Percentiles rank a stretch among this genome's conserved stretches.
phyloP scores from a whole-genome alignment of 2,113 vertebrate species.

The Oreotrochilus melanogaster region DNA sequence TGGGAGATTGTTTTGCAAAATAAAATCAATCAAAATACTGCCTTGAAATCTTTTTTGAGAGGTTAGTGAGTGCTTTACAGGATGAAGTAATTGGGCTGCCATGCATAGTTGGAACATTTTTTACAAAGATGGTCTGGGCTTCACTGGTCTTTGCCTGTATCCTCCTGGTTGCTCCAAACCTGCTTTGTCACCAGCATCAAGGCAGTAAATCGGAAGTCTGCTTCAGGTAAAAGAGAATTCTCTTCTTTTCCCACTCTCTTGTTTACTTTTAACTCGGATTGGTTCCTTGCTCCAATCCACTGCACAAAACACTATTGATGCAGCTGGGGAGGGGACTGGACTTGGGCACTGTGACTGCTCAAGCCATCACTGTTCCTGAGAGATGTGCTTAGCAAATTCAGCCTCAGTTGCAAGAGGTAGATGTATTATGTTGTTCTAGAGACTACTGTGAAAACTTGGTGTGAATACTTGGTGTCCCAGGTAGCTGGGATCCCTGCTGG shows the following conservation, averaged over 20 bases:
- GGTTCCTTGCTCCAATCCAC: neutral
- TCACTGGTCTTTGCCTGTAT: neutral
- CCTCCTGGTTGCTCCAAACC: neutral
- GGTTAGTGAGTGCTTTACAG: neutral
- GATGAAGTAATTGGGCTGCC: neutral
- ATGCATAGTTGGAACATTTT: neutral
- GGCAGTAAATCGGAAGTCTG: neutral
- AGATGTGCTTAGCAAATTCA: neutral
- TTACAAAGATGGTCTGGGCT: neutral
- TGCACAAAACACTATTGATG: neutral
- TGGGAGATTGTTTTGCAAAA: neutral
- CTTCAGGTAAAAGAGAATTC: neutral
- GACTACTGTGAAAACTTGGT: neutral
- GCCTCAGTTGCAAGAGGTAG: accelerated
- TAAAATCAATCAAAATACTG: neutral
- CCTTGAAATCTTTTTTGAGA: neutral
- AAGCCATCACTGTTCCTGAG: neutral
- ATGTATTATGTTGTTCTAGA: neutral
- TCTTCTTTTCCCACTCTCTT: neutral
- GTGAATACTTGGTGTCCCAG: too few species aligned
- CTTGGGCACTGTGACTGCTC: neutral
- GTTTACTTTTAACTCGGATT: neutral
- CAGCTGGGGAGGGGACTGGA: neutral
- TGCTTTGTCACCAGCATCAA: neutral
- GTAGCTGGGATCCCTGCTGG: neutral